Conservation (phyloP, 2,113 vertebrate genomes). For the Ciconia maguari region DNA sequence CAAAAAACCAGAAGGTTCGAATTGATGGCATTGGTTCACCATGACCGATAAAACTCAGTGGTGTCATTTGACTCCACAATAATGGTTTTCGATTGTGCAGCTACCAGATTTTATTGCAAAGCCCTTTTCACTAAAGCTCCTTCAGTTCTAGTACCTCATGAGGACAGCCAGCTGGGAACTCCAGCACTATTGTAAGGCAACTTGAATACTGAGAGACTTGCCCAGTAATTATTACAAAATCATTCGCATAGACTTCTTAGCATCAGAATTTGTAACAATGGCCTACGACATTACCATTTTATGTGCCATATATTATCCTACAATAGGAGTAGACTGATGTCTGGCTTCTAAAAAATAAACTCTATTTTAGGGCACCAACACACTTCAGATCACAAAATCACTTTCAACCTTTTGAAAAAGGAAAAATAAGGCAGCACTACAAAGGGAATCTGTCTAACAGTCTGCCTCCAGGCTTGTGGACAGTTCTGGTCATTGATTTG, state of each 20-base stretch:
- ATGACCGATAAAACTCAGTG: background rate
- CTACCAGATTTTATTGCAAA: background rate
- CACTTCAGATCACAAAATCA: background rate
- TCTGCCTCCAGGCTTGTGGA: background rate
- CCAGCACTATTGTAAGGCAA: background rate
- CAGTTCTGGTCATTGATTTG: constrained; percentile 18
- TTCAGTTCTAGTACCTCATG: background rate
- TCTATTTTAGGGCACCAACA: background rate
- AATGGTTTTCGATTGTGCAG: background rate
- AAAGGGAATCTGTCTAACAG: constrained; percentile 5
- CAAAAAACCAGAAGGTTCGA: background rate
- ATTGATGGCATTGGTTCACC: background rate
- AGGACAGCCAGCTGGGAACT: background rate
- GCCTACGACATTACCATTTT: background rate
- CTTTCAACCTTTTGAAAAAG: background rate
- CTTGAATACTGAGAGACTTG: background rate
- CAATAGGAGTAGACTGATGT: background rate
- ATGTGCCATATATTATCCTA: background rate
- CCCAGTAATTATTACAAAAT: background rate
- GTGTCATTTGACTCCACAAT: background rate
- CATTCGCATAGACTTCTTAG: background rate
- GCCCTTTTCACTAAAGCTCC: background rate
- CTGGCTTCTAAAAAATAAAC: background rate
- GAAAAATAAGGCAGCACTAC: constrained; percentile 17
- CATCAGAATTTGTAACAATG: background rate